Evolutionary conservation across 2,797 vertebrate species (phyloP), one percentile per base, ranked within the genome.

Genomic region (Falco peregrinus): DNA sequence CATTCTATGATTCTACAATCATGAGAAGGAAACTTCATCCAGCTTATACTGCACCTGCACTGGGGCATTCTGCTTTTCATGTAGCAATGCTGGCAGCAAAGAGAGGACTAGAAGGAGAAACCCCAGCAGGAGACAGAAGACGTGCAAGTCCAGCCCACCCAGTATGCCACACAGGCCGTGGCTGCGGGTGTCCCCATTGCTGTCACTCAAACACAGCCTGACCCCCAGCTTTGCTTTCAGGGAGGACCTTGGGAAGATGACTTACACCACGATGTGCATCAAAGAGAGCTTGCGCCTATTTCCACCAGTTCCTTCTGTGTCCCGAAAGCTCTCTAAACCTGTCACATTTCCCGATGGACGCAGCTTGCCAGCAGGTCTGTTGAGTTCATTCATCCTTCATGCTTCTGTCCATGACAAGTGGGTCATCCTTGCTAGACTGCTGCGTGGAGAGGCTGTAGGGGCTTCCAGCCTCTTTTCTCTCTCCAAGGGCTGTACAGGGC

Each of bases 251-350:
- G 97, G 71, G 95, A 98, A 98, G 97, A 98, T 99, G 93, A 97
- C 98, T 5, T 99, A 99, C 93, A 99, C 98, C 56, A 99, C 99
- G 2, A 99, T 99, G 99, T 99, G 99, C 93, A 98, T 99, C 93
- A 99, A 99, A 93, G 99, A 99, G 95, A 98, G 97, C 8, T 94
- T 99, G 35, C 99, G 99, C 11, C 94, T 99, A 41, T 98, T 98
- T 92, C 98, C 99, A 9, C 98, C 99, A 0, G 97, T 98, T 16
- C 97, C 98, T 15, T 64, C 63, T 5, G 96, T 99, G 5, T 89
- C 98, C 88, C 98, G 99, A 75, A 82, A 93, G 60, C 96, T 98
- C 78, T 97, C 98, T 88, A 98, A 99, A 95, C 98, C 99, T 7
- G 48, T 99, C 51, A 99, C 98, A 1, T 99, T 99, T 96, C 97